phyloP scores from a whole-genome alignment of 2,113 vertebrate genomes.

The Urocitellus parryii region DNA sequence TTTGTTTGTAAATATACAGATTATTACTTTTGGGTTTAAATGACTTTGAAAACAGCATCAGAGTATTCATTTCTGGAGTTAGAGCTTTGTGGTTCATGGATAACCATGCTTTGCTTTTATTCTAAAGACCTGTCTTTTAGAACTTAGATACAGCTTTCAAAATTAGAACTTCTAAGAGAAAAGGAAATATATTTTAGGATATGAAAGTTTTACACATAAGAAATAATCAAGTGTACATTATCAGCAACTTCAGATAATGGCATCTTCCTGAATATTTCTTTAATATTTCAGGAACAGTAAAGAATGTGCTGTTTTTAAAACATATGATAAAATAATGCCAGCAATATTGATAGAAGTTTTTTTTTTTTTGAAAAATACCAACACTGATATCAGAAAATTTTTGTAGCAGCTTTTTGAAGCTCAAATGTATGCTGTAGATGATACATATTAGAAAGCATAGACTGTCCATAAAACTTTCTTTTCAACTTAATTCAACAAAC shows the following conservation, averaged over 20 bases:
- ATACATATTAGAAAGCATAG: background rate
- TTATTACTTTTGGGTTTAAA: conserved; percentile 46
- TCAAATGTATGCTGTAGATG: background rate
- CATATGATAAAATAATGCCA: background rate
- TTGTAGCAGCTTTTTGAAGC: background rate
- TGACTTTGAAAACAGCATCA: conserved; percentile 71
- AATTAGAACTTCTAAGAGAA: conserved; percentile 19
- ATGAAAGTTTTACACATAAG: background rate
- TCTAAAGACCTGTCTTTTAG: background rate
- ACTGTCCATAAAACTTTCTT: background rate
- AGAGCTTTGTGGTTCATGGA: conserved; percentile 22
- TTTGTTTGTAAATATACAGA: background rate
- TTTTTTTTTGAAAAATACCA: background rate
- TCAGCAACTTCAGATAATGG: background rate
- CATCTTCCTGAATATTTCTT: background rate
- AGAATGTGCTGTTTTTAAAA: background rate
- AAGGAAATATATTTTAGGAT: conserved; percentile 25
- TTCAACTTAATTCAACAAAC: background rate
- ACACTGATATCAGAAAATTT: background rate
- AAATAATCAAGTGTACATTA: background rate
- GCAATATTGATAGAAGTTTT: background rate
- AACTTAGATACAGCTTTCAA: conserved; percentile 48
- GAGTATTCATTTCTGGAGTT: conserved; percentile 46
- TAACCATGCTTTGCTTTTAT: conserved; percentile 44
- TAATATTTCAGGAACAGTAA: background rate